These are phyloP conservation scores for Mactra quadrangularis DNA, from an alignment of 1,140 invertebrate species.

Conservation along the genomic window DNA sequence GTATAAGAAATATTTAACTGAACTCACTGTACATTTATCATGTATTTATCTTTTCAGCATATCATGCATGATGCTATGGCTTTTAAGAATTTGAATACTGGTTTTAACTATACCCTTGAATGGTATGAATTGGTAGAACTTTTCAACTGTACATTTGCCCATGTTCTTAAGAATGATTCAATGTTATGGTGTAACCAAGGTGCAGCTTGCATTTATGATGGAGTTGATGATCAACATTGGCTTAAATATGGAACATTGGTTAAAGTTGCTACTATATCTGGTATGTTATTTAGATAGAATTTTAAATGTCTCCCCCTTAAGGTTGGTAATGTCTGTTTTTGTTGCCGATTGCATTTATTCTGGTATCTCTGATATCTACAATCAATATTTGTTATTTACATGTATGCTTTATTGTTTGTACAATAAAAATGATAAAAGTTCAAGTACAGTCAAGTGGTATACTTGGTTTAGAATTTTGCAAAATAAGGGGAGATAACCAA, in stretches of 20 bases:
- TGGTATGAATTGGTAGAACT: constrained; percentile 82
- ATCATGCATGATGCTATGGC: constrained; percentile 83
- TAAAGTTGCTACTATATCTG: constrained; percentile 78
- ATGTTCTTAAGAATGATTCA: constrained; percentile 70
- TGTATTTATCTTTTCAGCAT: constrained; percentile 69
- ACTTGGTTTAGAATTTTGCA: too few relatives aligned
- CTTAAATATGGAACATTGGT: constrained; percentile 76
- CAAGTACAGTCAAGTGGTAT: too few relatives aligned
- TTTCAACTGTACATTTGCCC: constrained; percentile 82
- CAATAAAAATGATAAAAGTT: too few relatives aligned
- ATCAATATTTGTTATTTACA: too few relatives aligned
- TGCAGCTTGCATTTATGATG: constrained; percentile 80
- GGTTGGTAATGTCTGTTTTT: too few relatives aligned
- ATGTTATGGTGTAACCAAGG: constrained; percentile 82
- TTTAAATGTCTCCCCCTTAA: too few relatives aligned
- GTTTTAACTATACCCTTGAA: constrained; percentile 81
- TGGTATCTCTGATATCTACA: too few relatives aligned
- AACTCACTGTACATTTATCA: too few relatives aligned
- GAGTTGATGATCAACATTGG: constrained; percentile 80
- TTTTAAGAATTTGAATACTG: constrained; percentile 77
- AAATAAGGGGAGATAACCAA: too few relatives aligned
- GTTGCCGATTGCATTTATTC: too few relatives aligned
- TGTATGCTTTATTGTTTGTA: too few relatives aligned
- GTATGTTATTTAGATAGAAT: constrained; percentile 57
- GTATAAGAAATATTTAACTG: too few relatives aligned